Evolutionary conservation across 2,797 vertebrate genomes (phyloP).

Genomic region (Cossypha caffra): DNA sequence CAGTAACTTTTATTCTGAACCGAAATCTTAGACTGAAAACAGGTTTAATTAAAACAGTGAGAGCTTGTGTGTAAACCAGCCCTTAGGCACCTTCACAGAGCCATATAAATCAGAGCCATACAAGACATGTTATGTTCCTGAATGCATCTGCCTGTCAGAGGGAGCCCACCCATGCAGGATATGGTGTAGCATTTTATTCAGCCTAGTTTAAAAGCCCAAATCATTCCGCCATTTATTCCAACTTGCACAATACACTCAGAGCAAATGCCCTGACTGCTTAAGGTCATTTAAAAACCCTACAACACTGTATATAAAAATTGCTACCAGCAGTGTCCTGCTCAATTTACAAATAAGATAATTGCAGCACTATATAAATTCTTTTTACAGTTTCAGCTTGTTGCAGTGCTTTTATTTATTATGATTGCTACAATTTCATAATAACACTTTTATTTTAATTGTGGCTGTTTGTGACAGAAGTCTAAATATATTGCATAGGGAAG

Average conservation of each 20-base stretch:
- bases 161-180: slow-evolving; percentile 48
- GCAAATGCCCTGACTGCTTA: slow-evolving; percentile 39
- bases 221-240: slow-evolving; percentile 63
- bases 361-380: neutral
- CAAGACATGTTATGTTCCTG: slow-evolving; percentile 10
- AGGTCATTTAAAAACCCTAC: slow-evolving; percentile 34
- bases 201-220: slow-evolving; percentile 42
- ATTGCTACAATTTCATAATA: neutral
- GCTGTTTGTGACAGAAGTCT: neutral
- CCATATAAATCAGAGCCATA: slow-evolving; percentile 37
- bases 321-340: slow-evolving; percentile 8
- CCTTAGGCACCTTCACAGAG: slow-evolving; percentile 51
- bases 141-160: slow-evolving; percentile 61
- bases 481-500: neutral
- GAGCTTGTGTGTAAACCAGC: slow-evolving; percentile 54
- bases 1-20: slow-evolving; percentile 29
- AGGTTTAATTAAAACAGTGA: slow-evolving; percentile 67
- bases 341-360: slow-evolving; percentile 34
- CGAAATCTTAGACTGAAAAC: slow-evolving; percentile 41
- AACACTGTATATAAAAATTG: slow-evolving; percentile 6
- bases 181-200: slow-evolving; percentile 42
- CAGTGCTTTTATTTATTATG: neutral
- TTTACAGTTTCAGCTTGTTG: neutral
- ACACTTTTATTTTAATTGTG: neutral
- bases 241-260: slow-evolving; percentile 6